These are phyloP conservation scores for Trichomalopsis sarcophagae DNA, from an alignment of 1,140 invertebrate genomes.

Conservation along the genomic window DNA sequence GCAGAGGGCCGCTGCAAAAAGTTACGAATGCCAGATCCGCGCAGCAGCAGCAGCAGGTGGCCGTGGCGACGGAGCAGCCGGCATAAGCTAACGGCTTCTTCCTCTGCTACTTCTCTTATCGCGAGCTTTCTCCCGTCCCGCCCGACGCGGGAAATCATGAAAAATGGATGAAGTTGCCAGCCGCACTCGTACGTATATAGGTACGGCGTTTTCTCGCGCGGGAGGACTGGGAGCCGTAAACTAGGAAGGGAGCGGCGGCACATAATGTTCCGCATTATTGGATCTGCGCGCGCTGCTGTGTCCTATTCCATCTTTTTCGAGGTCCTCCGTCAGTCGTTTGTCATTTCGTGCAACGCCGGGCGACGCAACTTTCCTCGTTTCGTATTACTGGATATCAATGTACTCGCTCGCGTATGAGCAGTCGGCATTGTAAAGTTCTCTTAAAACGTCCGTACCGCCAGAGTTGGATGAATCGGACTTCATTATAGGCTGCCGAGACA, in stretches of 20 bases:
- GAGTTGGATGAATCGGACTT: no score
- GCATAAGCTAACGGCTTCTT: background rate
- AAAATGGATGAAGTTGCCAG: constrained; percentile 8
- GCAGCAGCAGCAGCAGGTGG: background rate
- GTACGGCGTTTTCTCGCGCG: background rate
- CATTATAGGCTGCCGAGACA: no score
- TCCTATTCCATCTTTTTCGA: background rate
- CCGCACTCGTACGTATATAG: background rate
- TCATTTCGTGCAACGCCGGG: background rate
- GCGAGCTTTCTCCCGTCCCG: background rate
- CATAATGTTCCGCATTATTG: background rate
- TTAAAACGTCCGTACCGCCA: no score
- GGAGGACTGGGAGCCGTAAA: background rate
- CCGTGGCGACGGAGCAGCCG: background rate
- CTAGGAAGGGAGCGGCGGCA: background rate
- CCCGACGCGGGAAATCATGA: background rate
- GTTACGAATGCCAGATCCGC: background rate
- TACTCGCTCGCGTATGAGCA: no score
- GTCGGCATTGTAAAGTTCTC: no score
- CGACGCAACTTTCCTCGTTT: no score
- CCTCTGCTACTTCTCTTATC: background rate
- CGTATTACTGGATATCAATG: no score
- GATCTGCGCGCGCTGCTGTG: background rate
- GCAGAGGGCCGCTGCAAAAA: background rate
- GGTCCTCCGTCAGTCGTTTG: background rate